Percentiles rank a stretch among this genome's conserved stretches.
These are phyloP conservation scores for Stercorarius parasiticus DNA, from an alignment of 2,113 vertebrate species.

Conservation along the genomic window DNA sequence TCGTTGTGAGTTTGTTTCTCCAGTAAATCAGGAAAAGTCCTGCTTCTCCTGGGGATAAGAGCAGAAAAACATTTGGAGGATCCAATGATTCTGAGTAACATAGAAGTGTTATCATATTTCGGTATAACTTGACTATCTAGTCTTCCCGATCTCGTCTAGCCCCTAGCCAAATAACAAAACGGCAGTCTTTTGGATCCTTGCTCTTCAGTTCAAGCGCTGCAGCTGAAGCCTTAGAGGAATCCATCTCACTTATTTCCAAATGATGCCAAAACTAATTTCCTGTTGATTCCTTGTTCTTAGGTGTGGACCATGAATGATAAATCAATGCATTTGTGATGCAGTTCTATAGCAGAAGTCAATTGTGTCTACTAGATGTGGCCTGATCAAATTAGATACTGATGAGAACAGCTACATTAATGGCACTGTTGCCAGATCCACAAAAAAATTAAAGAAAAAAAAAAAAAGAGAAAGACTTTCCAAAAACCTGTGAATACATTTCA, in stretches of 20 bases:
- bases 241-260: background rate
- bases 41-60: background rate
- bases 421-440: background rate
- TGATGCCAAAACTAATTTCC: background rate
- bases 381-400: background rate
- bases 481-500: background rate
- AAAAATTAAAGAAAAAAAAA: background rate
- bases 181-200: background rate
- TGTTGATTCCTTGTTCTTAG: background rate
- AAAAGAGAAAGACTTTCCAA: background rate
- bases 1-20: background rate
- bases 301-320: background rate
- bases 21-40: background rate
- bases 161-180: background rate
- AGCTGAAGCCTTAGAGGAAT: background rate
- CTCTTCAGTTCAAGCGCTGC: background rate
- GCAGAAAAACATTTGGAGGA: background rate
- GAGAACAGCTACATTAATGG: background rate
- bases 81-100: background rate
- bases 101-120: background rate
- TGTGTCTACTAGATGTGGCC: background rate
- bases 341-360: background rate
- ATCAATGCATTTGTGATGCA: background rate
- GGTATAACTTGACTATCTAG: background rate
- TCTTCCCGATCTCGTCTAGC: background rate